Conservation (phyloP, 2,888 invertebrate genomes). For the Eledona agricola region DNA sequence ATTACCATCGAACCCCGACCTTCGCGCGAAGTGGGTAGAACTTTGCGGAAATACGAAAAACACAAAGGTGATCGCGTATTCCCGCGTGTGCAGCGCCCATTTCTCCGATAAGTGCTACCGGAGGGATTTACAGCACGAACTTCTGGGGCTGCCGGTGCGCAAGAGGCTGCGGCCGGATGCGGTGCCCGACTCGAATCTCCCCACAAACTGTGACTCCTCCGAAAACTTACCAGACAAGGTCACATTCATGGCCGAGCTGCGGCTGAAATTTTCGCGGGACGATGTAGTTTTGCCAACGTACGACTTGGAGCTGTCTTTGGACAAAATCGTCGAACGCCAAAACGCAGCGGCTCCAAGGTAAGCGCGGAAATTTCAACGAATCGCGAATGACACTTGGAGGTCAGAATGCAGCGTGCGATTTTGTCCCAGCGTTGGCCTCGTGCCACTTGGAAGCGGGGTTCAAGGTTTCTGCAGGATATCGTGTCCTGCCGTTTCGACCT, state of each 20-base stretch:
- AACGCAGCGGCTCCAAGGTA: slow-evolving; percentile 10
- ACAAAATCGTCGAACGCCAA: slow-evolving; percentile 16
- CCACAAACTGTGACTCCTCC: slow-evolving; percentile 22
- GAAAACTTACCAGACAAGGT: slow-evolving; percentile 45
- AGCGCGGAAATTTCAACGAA: slow-evolving; percentile 5
- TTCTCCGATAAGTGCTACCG: slow-evolving; percentile 65
- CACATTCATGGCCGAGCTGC: slow-evolving; percentile 54
- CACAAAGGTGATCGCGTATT: slow-evolving; percentile 56
- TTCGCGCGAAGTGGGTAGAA: slow-evolving; percentile 63
- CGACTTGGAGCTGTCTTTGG: slow-evolving; percentile 21
- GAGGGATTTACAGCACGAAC: slow-evolving; percentile 66
- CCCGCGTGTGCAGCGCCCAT: slow-evolving; percentile 66
- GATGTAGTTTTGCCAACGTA: slow-evolving; percentile 18
- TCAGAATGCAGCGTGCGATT: slow-evolving; percentile 40
- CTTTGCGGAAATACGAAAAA: slow-evolving; percentile 55
- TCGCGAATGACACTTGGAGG: slow-evolving; percentile 49
- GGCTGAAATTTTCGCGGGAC: slow-evolving; percentile 46
- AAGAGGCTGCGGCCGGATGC: slow-evolving; percentile 64
- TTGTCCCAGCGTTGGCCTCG: slow-evolving; percentile 49
- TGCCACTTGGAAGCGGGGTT: slow-evolving; percentile 52
- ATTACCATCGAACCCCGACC: slow-evolving; percentile 63
- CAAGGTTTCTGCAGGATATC: slow-evolving; percentile 46
- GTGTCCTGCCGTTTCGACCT: slow-evolving; percentile 33
- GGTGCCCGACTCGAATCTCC: slow-evolving; percentile 58
- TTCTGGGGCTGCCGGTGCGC: slow-evolving; percentile 65